Evolutionary conservation across 2,113 vertebrate species (phyloP), one percentile per base, ranked within the genome.

Genomic region (Circaetus gallicus): DNA sequence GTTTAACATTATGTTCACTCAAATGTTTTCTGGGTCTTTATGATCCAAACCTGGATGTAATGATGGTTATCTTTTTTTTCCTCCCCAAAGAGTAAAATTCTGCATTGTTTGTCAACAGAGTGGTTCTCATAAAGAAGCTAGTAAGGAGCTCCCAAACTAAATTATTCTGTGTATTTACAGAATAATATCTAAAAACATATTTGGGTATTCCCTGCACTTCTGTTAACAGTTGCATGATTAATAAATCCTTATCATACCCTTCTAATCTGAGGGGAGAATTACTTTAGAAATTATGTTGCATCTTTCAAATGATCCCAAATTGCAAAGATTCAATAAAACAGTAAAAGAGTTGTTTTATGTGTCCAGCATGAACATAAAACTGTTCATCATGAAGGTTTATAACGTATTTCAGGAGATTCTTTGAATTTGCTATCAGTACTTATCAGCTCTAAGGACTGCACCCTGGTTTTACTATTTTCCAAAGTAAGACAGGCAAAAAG

Each of bases 361-460:
- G 92, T 86, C 42, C 22, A 70, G 14, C 32, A 25, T 73, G 20
- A 40, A 87, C 89, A 69, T 93, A 95, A 97, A 96, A 88, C 67
- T 86, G 18, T 77, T 97, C 29, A 47, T 67, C 61, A 69, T 59
- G 34, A 67, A 90, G 56, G 29, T 91, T 95, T 95, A 73, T 61
- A 36, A 77, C 93, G 28, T n/a, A 38, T 91, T 96, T 84, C 66
- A 59, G 36, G 62, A 88, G 34, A 71, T 36, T 89, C 90, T 95
- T 91, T 89, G 63, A 94, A 52, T 82, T 84, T 95, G 31, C 14
- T 81, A 12, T 82, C 79, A 71, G 49, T 79, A 90, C n/a, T 74
- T 92, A 90, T 17, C 28, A 94, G 78, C 78, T 95, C 58, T 95
- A 77, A 96, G 82, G 62, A 62, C 82, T 82, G 38, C 32, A 69